These are phyloP conservation scores for Rutilus rutilus DNA, from an alignment of 2,113 vertebrate species.

Conservation along the genomic window DNA sequence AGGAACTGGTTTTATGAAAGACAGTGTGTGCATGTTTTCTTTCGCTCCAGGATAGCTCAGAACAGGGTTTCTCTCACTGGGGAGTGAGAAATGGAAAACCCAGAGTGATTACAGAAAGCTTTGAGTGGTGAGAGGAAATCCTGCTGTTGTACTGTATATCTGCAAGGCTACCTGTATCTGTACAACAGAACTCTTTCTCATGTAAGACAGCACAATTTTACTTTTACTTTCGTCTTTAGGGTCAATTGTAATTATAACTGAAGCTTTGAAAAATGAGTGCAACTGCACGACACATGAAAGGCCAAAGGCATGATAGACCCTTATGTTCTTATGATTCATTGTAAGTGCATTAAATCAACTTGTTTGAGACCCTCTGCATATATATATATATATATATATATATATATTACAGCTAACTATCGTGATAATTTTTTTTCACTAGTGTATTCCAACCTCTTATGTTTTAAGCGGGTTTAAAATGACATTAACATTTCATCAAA, in stretches of 20 bases:
- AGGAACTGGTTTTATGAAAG: constrained; percentile 4
- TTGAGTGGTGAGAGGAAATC: constrained; percentile 7
- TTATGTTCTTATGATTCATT: not conserved
- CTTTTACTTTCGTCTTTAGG: not conserved
- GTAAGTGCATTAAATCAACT: constrained; percentile 9
- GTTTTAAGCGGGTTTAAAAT: no score
- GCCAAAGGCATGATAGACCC: not conserved
- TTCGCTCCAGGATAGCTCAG: not conserved
- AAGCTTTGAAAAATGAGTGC: not conserved
- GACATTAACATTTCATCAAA: no score
- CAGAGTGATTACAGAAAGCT: not conserved
- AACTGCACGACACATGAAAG: not conserved
- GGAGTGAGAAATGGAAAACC: not conserved
- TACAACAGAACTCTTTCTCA: not conserved
- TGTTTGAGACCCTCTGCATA: not conserved
- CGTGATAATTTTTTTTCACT: no score
- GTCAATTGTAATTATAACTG: not conserved
- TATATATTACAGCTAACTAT: no score
- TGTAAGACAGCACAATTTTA: not conserved
- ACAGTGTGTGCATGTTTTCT: not conserved
- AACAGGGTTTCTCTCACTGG: not conserved
- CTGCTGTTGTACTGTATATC: not conserved
- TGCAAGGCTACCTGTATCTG: not conserved
- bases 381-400: not conserved
- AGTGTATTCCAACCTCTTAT: no score